Conservation (phyloP, 1,140 invertebrate species). For the Bombus huntii region DNA sequence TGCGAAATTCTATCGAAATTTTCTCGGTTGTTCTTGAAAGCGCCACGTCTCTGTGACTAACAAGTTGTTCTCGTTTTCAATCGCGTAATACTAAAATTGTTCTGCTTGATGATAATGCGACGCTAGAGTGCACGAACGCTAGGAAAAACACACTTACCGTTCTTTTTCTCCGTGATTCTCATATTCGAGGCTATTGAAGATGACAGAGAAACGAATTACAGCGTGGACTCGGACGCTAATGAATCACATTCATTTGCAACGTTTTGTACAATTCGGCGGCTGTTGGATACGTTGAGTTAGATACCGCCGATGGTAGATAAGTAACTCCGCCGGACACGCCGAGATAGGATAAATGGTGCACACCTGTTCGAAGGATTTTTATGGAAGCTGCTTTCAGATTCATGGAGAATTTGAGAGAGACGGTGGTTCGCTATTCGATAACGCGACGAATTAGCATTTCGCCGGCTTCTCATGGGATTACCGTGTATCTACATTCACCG, state of each 20-base stretch:
- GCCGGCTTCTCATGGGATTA: not conserved
- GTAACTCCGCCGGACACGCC: slow-evolving; percentile 2
- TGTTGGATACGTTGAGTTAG: not conserved
- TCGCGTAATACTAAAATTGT: no score
- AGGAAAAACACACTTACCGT: no score
- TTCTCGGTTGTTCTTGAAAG: no score
- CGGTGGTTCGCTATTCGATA: not conserved
- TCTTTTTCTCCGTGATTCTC: no score
- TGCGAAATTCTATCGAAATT: no score
- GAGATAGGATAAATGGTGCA: slow-evolving; percentile 29
- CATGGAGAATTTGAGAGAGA: slow-evolving; percentile 29
- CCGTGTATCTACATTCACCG: not conserved
- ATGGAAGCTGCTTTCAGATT: not conserved
- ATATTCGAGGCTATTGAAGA: no score
- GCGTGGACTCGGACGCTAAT: not conserved
- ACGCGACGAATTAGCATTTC: slow-evolving; percentile 9
- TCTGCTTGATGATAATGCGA: rapidly evolving
- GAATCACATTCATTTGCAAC: not conserved
- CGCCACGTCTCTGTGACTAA: rapidly evolving
- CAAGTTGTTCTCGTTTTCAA: no score
- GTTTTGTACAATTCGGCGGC: not conserved
- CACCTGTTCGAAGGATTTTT: slow-evolving; percentile 24
- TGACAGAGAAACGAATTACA: not conserved
- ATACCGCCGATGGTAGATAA: slow-evolving; percentile 19
- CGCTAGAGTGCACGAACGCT: no score